These are phyloP conservation scores for Heterocephalus glaber DNA, from an alignment of 2,113 vertebrate genomes.

Conservation along the genomic window DNA sequence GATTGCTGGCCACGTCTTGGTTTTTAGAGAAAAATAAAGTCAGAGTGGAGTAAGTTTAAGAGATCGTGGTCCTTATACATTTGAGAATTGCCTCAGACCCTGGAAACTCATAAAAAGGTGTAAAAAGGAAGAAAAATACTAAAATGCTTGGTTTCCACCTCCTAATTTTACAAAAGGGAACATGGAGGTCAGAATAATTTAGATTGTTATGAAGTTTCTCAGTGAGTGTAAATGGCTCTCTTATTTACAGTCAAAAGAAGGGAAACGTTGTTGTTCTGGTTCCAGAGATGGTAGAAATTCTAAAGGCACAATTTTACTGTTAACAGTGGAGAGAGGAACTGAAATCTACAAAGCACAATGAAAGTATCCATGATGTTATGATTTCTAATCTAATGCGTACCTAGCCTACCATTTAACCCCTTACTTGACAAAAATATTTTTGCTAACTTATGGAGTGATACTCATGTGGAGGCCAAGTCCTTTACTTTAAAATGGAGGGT, in stretches of 20 bases:
- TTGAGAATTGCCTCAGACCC: not conserved
- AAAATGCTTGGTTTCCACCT: not conserved
- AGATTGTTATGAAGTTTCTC: not conserved
- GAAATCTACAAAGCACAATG: not conserved
- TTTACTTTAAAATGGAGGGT: not conserved
- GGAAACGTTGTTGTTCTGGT: not conserved
- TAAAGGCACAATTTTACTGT: not conserved
- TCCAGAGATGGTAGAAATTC: not conserved
- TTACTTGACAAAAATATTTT: not conserved
- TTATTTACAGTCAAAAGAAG: not conserved
- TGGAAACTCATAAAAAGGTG: not conserved
- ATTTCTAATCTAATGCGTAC: not conserved
- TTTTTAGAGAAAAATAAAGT: not conserved
- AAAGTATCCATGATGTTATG: not conserved
- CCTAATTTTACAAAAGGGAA: not conserved
- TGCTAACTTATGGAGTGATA: not conserved
- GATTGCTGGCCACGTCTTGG: not conserved
- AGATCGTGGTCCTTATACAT: not conserved
- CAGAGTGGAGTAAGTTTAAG: not conserved
- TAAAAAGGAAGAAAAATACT: not conserved
- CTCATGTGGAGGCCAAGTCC: not conserved
- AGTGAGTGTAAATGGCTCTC: not conserved
- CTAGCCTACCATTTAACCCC: not conserved
- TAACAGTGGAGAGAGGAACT: not conserved
- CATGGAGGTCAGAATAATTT: not conserved